Evolutionary conservation across 2,797 vertebrate genomes (phyloP).

Genomic region (Gila robusta): DNA sequence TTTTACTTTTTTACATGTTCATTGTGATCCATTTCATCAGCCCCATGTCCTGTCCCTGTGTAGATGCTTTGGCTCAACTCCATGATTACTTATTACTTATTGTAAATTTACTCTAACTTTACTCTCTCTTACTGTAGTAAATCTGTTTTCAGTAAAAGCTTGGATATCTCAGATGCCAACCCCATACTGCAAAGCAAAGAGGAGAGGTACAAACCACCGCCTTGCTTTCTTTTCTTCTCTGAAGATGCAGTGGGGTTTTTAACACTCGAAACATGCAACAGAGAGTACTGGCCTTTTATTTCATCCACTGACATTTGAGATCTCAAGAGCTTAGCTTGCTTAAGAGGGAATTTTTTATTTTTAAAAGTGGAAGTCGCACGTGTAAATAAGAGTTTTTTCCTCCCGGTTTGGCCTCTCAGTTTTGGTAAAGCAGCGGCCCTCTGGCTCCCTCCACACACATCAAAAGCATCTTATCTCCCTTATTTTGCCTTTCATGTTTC

Average conservation of each 20-base stretch:
- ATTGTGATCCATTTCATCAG: slow-evolving; percentile 47
- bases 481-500: slow-evolving; percentile 61
- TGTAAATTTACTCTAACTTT: slow-evolving; percentile 79
- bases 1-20: slow-evolving; percentile 34
- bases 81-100: slow-evolving; percentile 14
- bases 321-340: slow-evolving; percentile 39
- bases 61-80: slow-evolving; percentile 44
- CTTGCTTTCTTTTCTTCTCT: slow-evolving; percentile 74
- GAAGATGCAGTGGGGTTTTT: slow-evolving; percentile 73
- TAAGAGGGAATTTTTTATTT: slow-evolving; percentile 13
- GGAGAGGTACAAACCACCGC: slow-evolving; percentile 90
- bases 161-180: slow-evolving; percentile 99
- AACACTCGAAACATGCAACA: slow-evolving; percentile 41
- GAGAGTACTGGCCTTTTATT: slow-evolving; percentile 34
- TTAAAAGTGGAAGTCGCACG: slow-evolving; percentile 27
- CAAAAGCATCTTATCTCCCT: slow-evolving; percentile 65
- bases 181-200: slow-evolving; percentile 91
- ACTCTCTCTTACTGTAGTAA: slow-evolving; percentile 90
- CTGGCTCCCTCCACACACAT: slow-evolving; percentile 57
- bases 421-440: slow-evolving; percentile 58
- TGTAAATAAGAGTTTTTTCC: slow-evolving; percentile 53
- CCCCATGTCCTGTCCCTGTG: slow-evolving; percentile 31
- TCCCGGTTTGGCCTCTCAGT: slow-evolving; percentile 50
- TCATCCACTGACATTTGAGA: slow-evolving; percentile 37
- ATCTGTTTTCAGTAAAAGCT: slow-evolving; percentile 99